Conservation (phyloP, 2,113 vertebrate genomes). For the Galemys pyrenaicus region DNA sequence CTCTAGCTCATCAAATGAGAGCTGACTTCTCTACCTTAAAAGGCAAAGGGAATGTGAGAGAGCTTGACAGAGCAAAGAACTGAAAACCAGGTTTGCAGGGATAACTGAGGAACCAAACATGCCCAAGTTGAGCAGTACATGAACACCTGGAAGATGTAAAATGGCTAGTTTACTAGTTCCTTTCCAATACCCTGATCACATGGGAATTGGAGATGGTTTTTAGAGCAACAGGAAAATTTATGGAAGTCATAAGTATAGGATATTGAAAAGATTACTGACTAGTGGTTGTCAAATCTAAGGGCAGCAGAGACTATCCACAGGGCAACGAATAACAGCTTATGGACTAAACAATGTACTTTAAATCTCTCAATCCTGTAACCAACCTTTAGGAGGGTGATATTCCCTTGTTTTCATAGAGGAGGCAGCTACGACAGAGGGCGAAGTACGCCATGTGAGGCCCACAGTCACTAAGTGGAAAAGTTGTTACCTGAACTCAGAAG, state of each 20-base stretch:
- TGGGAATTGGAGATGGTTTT: background rate
- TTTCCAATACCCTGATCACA: background rate
- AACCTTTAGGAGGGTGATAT: background rate
- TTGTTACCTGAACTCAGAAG: background rate
- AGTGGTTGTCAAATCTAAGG: background rate
- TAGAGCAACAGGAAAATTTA: background rate
- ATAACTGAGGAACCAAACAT: accelerated
- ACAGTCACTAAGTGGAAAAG: background rate
- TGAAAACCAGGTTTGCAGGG: background rate
- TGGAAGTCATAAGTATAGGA: background rate
- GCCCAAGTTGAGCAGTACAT: accelerated
- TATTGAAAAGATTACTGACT: background rate
- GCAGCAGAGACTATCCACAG: accelerated
- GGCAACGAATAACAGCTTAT: background rate
- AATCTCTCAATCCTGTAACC: background rate
- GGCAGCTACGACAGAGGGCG: background rate
- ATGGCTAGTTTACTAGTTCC: too few relatives aligned
- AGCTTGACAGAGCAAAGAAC: background rate
- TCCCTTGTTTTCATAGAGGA: background rate
- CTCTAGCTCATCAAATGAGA: background rate
- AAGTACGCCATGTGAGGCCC: background rate
- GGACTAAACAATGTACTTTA: background rate
- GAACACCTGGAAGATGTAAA: background rate
- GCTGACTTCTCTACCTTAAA: background rate
- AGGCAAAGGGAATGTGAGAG: background rate